Conservation (phyloP, 2,888 invertebrate genomes). For the Podotricha telesiphe region DNA sequence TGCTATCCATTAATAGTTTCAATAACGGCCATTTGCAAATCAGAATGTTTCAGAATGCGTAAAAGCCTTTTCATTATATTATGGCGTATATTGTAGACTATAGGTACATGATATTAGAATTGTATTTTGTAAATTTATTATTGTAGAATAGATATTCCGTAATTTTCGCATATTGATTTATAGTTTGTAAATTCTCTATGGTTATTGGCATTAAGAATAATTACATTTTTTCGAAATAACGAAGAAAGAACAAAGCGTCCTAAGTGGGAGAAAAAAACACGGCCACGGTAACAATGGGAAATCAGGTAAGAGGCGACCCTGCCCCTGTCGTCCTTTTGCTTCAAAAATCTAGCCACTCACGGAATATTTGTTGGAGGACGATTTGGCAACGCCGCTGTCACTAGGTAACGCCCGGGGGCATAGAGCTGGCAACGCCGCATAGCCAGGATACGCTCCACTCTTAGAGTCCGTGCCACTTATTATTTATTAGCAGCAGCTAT, state of each 20-base stretch:
- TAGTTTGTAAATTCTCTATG: not conserved
- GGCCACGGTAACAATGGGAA: constrained; percentile 52
- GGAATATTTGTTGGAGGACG: constrained; percentile 48
- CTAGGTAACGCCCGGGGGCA: constrained; percentile 52
- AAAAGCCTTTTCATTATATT: not conserved
- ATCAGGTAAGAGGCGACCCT: constrained; percentile 65
- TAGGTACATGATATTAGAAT: not conserved
- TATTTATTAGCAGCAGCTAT: constrained; percentile 5
- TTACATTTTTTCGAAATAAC: not conserved
- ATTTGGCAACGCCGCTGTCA: constrained; percentile 70
- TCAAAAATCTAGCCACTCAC: constrained; percentile 60
- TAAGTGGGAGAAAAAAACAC: constrained; percentile 14
- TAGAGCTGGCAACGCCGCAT: constrained; percentile 62
- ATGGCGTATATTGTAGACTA: not conserved
- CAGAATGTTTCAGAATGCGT: not conserved
- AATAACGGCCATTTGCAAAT: not conserved
- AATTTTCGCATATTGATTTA: not conserved
- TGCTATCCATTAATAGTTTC: not conserved
- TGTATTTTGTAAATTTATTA: too few species aligned
- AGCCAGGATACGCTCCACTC: constrained; percentile 35
- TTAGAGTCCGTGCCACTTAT: not conserved
- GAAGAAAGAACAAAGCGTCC: constrained; percentile 13
- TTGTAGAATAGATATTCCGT: too few species aligned
- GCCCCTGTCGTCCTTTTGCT: constrained; percentile 41
- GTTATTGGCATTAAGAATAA: not conserved